Conservation (phyloP, 2,888 invertebrate genomes). For the Drosophila anomalata region DNA sequence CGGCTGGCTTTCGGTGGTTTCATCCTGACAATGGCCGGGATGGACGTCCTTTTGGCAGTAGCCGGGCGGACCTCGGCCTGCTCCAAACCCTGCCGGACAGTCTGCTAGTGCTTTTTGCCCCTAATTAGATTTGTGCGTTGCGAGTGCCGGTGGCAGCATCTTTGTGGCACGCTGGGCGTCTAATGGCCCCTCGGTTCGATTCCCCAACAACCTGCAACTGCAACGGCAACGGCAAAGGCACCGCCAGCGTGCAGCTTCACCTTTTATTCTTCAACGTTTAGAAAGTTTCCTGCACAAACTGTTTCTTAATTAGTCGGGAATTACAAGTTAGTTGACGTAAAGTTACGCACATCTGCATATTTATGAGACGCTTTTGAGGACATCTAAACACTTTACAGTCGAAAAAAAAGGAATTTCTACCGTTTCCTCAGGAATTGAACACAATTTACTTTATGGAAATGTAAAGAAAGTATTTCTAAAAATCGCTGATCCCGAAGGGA, state of each 20-base stretch:
- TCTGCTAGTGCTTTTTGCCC: conserved; percentile 11
- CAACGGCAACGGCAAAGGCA: neutral
- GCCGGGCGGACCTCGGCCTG: conserved; percentile 19
- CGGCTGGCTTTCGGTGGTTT: conserved; percentile 33
- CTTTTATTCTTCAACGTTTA: conserved; percentile 25
- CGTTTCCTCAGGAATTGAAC: neutral
- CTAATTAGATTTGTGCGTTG: conserved; percentile 52
- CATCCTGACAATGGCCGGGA: conserved; percentile 28
- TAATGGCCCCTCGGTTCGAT: conserved; percentile 24
- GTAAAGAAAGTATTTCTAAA: no score
- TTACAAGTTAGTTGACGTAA: conserved; percentile 26
- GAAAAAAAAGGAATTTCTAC: neutral
- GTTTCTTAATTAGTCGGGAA: conserved; percentile 35
- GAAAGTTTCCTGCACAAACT: conserved; percentile 36
- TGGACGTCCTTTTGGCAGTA: conserved; percentile 25
- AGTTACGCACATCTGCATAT: conserved; percentile 14
- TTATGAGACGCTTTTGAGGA: neutral
- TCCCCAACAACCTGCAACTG: conserved; percentile 6
- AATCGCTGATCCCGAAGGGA: no score
- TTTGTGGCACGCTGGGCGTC: conserved; percentile 45
- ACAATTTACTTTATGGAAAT: no score
- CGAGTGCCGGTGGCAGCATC: conserved; percentile 33
- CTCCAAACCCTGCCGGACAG: conserved; percentile 2
- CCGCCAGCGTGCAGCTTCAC: conserved; percentile 7
- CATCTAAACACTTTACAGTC: neutral